Evolutionary conservation across 1,140 invertebrate genomes (phyloP).

Genomic region (Himalopsyche phryganea): DNA sequence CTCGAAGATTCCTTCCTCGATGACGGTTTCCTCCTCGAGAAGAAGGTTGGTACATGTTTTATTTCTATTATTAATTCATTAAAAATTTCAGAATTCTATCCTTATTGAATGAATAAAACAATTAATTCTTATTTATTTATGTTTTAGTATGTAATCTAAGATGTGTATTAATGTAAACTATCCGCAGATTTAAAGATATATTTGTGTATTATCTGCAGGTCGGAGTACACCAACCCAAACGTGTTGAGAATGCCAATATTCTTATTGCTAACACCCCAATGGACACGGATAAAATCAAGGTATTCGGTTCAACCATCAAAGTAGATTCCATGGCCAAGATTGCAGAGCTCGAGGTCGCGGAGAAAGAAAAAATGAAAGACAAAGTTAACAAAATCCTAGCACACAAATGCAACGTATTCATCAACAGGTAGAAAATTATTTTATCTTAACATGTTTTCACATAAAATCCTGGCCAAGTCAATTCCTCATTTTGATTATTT

Average conservation of each 20-base stretch:
- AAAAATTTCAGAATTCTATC: too few species aligned
- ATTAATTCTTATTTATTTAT: too few species aligned
- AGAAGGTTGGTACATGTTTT: slow-evolving; percentile 64
- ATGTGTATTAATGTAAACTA: too few species aligned
- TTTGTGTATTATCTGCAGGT: slow-evolving; percentile 41
- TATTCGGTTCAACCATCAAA: slow-evolving; percentile 97
- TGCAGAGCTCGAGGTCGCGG: slow-evolving; percentile 94
- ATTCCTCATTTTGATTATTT: neutral
- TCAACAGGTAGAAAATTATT: slow-evolving; percentile 71
- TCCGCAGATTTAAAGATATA: too few species aligned
- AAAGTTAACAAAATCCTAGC: slow-evolving; percentile 97
- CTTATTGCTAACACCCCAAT: slow-evolving; percentile 99
- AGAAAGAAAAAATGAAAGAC: slow-evolving; percentile 99
- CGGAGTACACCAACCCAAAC: slow-evolving; percentile 78
- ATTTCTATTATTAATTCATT: too few species aligned
- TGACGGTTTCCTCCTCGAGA: slow-evolving; percentile 97
- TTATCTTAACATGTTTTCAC: slow-evolving; percentile 6
- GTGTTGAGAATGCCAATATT: slow-evolving; percentile 90
- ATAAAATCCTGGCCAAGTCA: neutral
- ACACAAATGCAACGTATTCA: slow-evolving; percentile 97
- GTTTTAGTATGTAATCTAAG: too few species aligned
- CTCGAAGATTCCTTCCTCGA: slow-evolving; percentile 95
- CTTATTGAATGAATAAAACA: too few species aligned
- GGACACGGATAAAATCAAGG: slow-evolving; percentile 99
- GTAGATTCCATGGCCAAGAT: slow-evolving; percentile 98